A percentile compares a stretch with the other conserved stretches of the same genome.
Conservation (phyloP, 2,113 vertebrate genomes). For the Motacilla tschutschensis region DNA sequence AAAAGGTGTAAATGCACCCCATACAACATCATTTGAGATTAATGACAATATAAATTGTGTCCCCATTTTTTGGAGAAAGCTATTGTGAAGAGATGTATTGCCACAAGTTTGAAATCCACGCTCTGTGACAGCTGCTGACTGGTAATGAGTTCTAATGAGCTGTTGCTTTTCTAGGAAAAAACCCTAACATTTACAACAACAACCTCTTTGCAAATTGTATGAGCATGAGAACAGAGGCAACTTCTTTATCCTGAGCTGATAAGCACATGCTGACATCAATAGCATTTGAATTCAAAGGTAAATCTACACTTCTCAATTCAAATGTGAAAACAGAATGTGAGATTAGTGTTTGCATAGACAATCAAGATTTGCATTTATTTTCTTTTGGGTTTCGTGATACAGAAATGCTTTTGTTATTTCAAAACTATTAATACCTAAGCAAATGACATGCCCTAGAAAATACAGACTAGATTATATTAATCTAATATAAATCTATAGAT, state of each 20-base stretch:
- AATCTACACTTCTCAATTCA: slow-evolving; percentile 32
- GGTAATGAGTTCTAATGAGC: slow-evolving; percentile 74
- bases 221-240: slow-evolving; percentile 26
- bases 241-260: slow-evolving; percentile 44
- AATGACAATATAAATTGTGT: slow-evolving; percentile 70
- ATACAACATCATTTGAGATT: slow-evolving; percentile 60
- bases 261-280: slow-evolving; percentile 40
- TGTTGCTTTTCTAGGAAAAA: slow-evolving; percentile 65
- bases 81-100: slow-evolving; percentile 58
- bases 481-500: background rate
- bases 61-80: slow-evolving; percentile 52
- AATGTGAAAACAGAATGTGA: slow-evolving; percentile 31
- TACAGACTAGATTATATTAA: background rate
- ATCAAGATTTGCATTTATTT: slow-evolving; percentile 18
- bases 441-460: background rate
- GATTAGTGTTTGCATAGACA: slow-evolving; percentile 2
- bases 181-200: slow-evolving; percentile 45
- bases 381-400: background rate
- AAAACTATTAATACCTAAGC: background rate
- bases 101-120: slow-evolving; percentile 66
- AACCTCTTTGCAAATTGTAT: slow-evolving; percentile 58
- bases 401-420: background rate
- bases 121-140: slow-evolving; percentile 66
- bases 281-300: slow-evolving; percentile 62
- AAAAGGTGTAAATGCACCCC: slow-evolving; percentile 53